These are phyloP conservation scores for Diglossa brunneiventris DNA, from an alignment of 2,113 vertebrate genomes.

Conservation along the genomic window DNA sequence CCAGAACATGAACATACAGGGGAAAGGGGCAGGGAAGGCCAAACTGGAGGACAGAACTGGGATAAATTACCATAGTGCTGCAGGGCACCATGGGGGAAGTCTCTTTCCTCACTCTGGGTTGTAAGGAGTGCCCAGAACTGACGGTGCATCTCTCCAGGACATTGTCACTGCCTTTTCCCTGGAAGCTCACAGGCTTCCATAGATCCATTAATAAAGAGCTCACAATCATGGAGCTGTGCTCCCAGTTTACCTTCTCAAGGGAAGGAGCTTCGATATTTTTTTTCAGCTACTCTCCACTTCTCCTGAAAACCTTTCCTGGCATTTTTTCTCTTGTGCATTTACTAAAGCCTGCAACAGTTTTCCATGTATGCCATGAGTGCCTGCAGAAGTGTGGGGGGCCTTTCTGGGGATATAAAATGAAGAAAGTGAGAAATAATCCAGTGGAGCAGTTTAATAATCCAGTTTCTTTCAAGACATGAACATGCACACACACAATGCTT, in stretches of 20 bases:
- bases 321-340: neutral
- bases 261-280: neutral
- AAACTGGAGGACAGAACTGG: no score
- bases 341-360: neutral
- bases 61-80: no score
- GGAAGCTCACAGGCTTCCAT: neutral
- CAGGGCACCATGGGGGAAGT: no score
- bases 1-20: no score
- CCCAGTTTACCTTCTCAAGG: neutral
- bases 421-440: neutral
- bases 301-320: fast-evolving
- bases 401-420: neutral
- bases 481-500: fast-evolving
- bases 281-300: neutral
- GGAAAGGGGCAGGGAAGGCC: no score
- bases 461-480: neutral
- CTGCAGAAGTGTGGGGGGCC: neutral
- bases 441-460: neutral
- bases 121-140: no score
- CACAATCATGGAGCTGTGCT: fast-evolving
- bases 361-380: neutral
- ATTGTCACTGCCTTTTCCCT: no score
- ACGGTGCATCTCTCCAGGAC: no score
- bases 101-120: no score
- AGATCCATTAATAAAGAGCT: neutral